Evolutionary conservation across 2,797 vertebrate genomes (phyloP).

Genomic region (Megaceryle alcyon): DNA sequence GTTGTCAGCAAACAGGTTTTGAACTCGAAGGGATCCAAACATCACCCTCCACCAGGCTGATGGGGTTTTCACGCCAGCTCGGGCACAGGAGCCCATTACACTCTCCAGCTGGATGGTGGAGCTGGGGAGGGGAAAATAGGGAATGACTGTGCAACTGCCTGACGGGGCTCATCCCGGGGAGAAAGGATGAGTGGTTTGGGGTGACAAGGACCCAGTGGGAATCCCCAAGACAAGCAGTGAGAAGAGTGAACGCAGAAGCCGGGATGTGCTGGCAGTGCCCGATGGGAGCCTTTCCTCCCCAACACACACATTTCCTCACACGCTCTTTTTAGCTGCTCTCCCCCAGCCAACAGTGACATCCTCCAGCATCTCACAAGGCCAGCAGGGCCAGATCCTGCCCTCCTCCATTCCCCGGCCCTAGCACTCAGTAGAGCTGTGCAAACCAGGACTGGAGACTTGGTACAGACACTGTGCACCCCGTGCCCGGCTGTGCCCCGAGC

Average conservation of each 20-base stretch:
- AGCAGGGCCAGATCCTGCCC: not conserved
- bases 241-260: not conserved
- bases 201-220: not conserved
- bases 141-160: accelerated
- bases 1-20: not conserved
- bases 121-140: not conserved
- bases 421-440: not conserved
- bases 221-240: accelerated
- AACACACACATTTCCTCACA: accelerated
- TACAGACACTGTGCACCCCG: accelerated
- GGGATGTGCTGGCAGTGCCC: accelerated
- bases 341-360: not conserved
- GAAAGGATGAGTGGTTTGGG: not conserved
- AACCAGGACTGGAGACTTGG: not conserved
- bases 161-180: not conserved
- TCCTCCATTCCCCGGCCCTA: not conserved
- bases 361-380: not conserved
- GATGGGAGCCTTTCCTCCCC: accelerated
- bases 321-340: not conserved
- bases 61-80: accelerated
- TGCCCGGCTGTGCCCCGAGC: not conserved
- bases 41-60: accelerated
- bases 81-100: accelerated
- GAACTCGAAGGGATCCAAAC: not conserved
- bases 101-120: not conserved